These are phyloP conservation scores for Stigmatopora argus DNA, from an alignment of 2,113 vertebrate genomes.

Conservation along the genomic window DNA sequence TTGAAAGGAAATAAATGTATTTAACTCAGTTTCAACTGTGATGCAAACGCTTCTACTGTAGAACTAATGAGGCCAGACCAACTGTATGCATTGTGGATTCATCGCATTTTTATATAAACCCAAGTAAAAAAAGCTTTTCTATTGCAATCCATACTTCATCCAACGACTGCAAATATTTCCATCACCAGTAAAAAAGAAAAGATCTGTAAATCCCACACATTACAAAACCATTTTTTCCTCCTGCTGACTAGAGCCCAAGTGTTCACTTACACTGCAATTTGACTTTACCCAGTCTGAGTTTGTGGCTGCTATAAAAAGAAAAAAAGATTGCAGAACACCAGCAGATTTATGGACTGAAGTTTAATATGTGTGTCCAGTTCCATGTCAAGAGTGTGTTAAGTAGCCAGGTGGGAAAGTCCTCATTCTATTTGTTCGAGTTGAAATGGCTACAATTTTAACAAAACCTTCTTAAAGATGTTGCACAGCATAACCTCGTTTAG, in stretches of 20 bases:
- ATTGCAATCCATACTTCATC: too few species aligned
- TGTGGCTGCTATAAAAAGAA: constrained; percentile 7
- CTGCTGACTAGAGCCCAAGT: background rate
- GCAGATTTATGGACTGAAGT: constrained; percentile 13
- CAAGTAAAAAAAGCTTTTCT: too few species aligned
- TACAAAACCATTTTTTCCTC: background rate
- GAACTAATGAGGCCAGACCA: too few species aligned
- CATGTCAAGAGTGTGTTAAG: constrained; percentile 25
- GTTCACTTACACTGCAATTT: constrained; percentile 2
- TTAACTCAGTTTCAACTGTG: too few species aligned
- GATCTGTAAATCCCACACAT: too few species aligned
- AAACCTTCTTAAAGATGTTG: background rate
- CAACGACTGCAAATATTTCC: too few species aligned
- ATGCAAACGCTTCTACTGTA: too few species aligned
- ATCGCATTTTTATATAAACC: too few species aligned
- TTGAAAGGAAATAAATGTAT: too few species aligned
- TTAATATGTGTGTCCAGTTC: constrained; percentile 15
- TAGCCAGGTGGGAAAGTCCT: constrained; percentile 15
- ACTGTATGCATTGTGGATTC: too few species aligned
- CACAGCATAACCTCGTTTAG: background rate
- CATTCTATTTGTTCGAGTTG: constrained; percentile 11
- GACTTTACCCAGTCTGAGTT: constrained; percentile 4
- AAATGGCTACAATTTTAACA: constrained; percentile 1
- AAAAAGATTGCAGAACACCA: constrained; percentile 1
- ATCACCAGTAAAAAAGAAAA: too few species aligned